phyloP scores from a whole-genome alignment of 2,888 invertebrate species.

The Cheilosia pagana region DNA sequence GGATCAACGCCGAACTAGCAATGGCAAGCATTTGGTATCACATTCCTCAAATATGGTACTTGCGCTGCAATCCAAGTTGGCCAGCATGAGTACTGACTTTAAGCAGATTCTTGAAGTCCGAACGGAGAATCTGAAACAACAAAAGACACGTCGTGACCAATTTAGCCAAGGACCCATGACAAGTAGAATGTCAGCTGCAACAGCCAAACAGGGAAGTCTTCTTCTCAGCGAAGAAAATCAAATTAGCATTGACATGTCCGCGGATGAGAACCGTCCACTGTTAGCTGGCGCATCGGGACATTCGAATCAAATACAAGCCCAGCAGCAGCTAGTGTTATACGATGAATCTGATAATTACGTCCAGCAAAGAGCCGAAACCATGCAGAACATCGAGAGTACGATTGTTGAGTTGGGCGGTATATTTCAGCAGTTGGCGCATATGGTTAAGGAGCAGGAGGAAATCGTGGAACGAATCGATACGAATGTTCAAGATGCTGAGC shows the following conservation, averaged over 20 bases:
- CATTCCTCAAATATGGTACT: constrained; percentile 97
- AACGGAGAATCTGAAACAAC: constrained; percentile 98
- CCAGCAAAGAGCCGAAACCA: constrained; percentile 96
- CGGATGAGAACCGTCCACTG: constrained; percentile 82
- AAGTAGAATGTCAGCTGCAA: constrained; percentile 86
- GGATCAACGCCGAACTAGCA: constrained; percentile 86
- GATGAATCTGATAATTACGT: constrained; percentile 96
- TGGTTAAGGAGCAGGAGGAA: constrained; percentile 95
- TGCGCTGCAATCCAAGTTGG: constrained; percentile 96
- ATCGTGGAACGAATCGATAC: constrained; percentile 98
- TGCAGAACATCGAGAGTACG: constrained; percentile 99
- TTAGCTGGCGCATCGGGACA: constrained; percentile 82
- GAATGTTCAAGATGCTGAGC: constrained; percentile 96
- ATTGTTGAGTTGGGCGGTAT: constrained; percentile 99
- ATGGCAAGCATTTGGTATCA: constrained; percentile 92
- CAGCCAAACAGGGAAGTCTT: constrained; percentile 83
- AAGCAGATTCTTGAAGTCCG: constrained; percentile 98
- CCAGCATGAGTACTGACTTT: constrained; percentile 98
- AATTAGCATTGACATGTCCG: constrained; percentile 94
- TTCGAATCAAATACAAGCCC: constrained; percentile 81
- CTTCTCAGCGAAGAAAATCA: constrained; percentile 86
- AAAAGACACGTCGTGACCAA: constrained; percentile 96
- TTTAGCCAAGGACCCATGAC: constrained; percentile 86
- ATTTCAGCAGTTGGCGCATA: constrained; percentile 96
- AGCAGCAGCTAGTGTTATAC: constrained; percentile 89